Base-by-base conservation (phyloP, 2,797 vertebrate genomes). In the Mormyrops attenuatus region DNA sequence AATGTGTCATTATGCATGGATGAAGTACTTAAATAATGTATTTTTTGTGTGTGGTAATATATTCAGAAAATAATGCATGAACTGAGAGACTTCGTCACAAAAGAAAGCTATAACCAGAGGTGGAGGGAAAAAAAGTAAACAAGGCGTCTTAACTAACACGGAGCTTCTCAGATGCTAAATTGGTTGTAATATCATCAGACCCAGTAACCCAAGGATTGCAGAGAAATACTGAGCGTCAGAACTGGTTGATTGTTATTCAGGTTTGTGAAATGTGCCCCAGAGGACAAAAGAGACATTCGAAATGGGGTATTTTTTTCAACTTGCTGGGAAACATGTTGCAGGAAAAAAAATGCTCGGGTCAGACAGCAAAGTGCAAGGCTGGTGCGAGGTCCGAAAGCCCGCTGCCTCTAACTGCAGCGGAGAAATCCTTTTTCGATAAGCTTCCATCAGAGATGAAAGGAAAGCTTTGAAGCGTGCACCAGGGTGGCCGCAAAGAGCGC, bases 381-480 rank as follows among this genome's bases (percentile, higher is more conserved):
- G 50, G 13, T 55, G 26, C 60, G 50, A 17, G 41, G 44, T 41
- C 26, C 41, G 20, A 86, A 69, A 30, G 26, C 9, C 49, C 41
- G 49, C 26, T 50, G 49, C 26, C 52, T 52, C 30, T 41, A 73
- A 73, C 41, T 87, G 26, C 60, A 20, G 55, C 6, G 3, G 13
- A 52, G 50, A 82, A 85, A 88, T 85, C 52, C 44, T 88, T 88
- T 60, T 26, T 47, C 17, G 69, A 66, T 20, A 60, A 77, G 55
- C 69, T 77, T 26, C 80, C 88, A 50, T 38, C 57, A 3, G 26
- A 55, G 87, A 90, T 73, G 57, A 88, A 85, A 34, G 17, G 41
- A 5, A 26, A 0, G 26, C 57, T 44, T 53, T 88, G 80, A 90
- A 90, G 87, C 85, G 88, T 66, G 34, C 89, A 60, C 57, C 57